Evolutionary conservation across 2,113 vertebrate genomes (phyloP).

Genomic region (Furnarius figulus): DNA sequence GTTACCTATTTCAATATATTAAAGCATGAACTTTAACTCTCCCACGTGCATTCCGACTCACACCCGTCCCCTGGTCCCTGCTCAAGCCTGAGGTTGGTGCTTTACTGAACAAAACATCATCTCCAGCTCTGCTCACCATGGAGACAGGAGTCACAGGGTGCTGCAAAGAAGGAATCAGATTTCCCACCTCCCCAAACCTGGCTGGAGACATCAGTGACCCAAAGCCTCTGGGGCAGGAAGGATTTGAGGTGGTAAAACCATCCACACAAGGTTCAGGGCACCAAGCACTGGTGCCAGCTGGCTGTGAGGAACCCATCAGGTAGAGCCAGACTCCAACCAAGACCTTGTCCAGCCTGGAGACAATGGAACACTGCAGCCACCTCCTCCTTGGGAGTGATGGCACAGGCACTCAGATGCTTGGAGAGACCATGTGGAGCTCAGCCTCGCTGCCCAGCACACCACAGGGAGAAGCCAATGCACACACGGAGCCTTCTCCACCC

Average conservation of each 20-base stretch:
- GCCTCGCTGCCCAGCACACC: neutral
- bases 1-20: neutral
- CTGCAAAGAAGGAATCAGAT: neutral
- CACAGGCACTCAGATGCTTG: neutral
- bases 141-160: neutral
- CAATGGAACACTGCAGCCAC: neutral
- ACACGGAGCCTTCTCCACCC: neutral
- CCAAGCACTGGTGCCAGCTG: neutral
- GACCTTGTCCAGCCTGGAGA: neutral
- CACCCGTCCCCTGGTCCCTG: neutral
- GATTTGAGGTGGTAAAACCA: neutral
- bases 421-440: neutral
- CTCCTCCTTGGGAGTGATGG: neutral
- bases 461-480: neutral
- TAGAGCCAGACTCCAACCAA: neutral
- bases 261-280: neutral
- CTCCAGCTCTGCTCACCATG: neutral
- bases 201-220: neutral
- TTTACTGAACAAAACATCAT: neutral
- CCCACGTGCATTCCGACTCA: rapidly evolving
- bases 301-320: rapidly evolving
- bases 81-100: neutral
- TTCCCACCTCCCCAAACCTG: neutral
- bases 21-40: neutral
- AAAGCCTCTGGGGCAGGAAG: neutral